Percentiles rank a stretch among this genome's conserved stretches.
Evolutionary conservation across 2,888 invertebrate species (phyloP).

Genomic region (Limnephilus auricula): DNA sequence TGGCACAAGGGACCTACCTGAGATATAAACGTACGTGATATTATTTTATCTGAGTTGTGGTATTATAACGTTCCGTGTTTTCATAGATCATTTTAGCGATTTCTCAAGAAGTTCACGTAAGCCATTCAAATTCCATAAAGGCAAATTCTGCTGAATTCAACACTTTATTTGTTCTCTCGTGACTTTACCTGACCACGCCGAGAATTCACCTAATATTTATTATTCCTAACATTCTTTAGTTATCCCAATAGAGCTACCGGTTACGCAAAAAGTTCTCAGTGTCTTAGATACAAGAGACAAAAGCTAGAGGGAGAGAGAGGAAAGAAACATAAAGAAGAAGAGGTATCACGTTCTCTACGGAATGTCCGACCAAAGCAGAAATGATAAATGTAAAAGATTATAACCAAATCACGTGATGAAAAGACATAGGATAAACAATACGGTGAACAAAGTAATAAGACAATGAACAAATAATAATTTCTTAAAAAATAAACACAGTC

Average conservation of each 20-base stretch:
- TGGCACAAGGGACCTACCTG: no score
- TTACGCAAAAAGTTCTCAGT: not conserved
- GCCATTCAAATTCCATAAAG: not conserved
- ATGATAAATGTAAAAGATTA: conserved; percentile 19
- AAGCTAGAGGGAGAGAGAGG: conserved; percentile 4
- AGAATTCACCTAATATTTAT: not conserved
- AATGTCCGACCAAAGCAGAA: conserved; percentile 15
- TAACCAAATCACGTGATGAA: conserved; percentile 13
- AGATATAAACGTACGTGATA: not conserved
- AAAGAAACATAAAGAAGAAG: not conserved
- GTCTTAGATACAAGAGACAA: not conserved
- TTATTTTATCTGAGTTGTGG: not conserved
- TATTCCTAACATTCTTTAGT: not conserved
- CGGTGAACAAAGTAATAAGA: not conserved
- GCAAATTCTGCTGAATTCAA: not conserved
- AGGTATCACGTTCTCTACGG: conserved; percentile 6
- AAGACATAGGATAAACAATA: not conserved
- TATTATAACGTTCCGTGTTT: no score
- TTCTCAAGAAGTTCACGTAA: not conserved
- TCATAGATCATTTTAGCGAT: no score
- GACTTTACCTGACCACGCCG: not conserved
- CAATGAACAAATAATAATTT: not conserved
- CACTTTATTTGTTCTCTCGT: not conserved
- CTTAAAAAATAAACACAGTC: not conserved
- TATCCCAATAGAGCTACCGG: not conserved